Conservation (phyloP, 2,888 invertebrate genomes). For the Linyphia triangularis region DNA sequence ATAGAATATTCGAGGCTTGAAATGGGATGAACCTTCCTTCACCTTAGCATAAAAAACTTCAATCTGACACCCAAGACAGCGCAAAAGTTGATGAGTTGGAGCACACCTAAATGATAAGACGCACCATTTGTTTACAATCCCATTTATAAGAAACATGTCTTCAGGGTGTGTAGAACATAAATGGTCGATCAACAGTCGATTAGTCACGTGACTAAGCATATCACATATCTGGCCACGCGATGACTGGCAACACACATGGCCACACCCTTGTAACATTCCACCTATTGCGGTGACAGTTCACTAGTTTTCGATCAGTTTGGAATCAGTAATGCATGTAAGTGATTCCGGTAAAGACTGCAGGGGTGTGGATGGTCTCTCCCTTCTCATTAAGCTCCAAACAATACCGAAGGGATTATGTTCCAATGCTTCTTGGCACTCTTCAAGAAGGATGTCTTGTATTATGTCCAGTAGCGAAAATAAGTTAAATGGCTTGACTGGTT, state of each 20-base stretch:
- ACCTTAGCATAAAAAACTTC: not conserved
- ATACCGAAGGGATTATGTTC: not conserved
- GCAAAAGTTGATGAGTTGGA: conserved; percentile 7
- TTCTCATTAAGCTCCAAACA: conserved; percentile 55
- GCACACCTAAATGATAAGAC: conserved; percentile 16
- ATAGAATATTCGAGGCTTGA: not conserved
- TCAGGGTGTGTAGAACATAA: conserved; percentile 26
- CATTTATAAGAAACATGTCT: conserved; percentile 14
- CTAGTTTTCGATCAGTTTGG: not conserved
- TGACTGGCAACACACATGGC: conserved; percentile 35
- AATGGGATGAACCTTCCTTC: conserved; percentile 12
- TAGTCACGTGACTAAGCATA: conserved; percentile 37
- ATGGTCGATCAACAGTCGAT: conserved; percentile 39
- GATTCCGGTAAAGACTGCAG: conserved; percentile 1
- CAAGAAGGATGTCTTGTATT: too few relatives aligned
- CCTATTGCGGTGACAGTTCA: conserved; percentile 34
- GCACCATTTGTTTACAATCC: conserved; percentile 33
- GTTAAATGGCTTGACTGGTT: too few relatives aligned
- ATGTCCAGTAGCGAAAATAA: too few relatives aligned
- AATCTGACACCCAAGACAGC: conserved; percentile 25
- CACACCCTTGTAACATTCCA: conserved; percentile 27
- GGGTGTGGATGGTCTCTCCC: conserved; percentile 45
- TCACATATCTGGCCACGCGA: conserved; percentile 12
- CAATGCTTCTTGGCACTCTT: too few relatives aligned
- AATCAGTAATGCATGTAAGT: conserved; percentile 30